Evolutionary conservation across 2,888 invertebrate genomes (phyloP).

Genomic region (Tipula helvola): DNA sequence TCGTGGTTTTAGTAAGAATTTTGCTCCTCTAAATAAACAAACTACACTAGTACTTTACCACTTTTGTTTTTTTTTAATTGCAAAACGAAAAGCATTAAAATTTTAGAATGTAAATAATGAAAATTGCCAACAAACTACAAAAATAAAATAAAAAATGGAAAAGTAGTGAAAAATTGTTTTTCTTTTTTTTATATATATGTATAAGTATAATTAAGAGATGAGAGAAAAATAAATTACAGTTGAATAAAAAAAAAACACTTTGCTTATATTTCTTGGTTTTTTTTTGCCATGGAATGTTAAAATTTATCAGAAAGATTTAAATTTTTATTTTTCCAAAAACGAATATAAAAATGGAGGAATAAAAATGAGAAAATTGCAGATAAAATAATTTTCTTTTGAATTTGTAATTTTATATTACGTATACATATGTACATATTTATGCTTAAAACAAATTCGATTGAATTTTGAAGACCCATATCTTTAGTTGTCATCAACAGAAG

Average conservation of each 20-base stretch:
- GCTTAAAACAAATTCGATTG: not conserved
- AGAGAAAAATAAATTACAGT: not conserved
- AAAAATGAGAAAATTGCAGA: not conserved
- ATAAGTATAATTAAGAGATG: not conserved
- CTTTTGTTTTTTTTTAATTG: not conserved
- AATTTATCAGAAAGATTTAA: not conserved
- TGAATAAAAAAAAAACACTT: not conserved
- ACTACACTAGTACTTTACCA: not conserved
- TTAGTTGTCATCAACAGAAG: not conserved
- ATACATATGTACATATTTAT: not conserved
- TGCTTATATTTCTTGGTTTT: not conserved
- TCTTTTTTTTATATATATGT: not conserved
- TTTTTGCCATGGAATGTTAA: not conserved
- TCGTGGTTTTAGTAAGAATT: conserved; percentile 4
- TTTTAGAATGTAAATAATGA: not conserved
- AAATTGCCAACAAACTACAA: not conserved
- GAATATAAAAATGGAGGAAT: not conserved
- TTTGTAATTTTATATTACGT: not conserved
- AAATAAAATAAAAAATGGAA: not conserved
- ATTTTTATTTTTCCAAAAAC: not conserved
- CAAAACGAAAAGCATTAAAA: conserved; percentile 5
- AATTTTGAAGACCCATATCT: not conserved
- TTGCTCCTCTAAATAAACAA: not conserved
- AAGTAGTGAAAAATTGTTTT: not conserved
- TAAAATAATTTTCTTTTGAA: not conserved